phyloP scores from a whole-genome alignment of 2,888 invertebrate genomes.

The Drosophila greeni region DNA sequence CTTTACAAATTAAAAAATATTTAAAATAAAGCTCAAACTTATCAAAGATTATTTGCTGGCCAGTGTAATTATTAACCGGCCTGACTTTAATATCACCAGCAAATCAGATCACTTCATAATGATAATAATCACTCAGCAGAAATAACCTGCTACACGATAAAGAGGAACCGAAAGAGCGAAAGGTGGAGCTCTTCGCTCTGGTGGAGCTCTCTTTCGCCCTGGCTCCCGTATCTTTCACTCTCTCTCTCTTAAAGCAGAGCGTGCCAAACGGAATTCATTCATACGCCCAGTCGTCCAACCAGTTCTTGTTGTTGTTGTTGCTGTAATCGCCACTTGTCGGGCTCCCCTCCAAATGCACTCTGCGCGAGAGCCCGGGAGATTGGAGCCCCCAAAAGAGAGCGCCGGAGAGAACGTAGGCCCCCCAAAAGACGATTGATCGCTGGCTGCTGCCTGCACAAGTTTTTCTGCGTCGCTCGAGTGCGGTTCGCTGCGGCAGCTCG shows the following conservation, averaged over 20 bases:
- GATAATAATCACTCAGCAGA: slow-evolving; percentile 43
- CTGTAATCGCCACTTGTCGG: slow-evolving; percentile 33
- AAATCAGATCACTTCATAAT: slow-evolving; percentile 46
- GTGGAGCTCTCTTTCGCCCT: slow-evolving; percentile 4
- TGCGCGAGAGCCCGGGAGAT: slow-evolving; percentile 5
- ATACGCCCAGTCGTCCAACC: slow-evolving; percentile 43
- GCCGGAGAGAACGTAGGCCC: slow-evolving; percentile 34
- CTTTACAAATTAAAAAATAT: background rate
- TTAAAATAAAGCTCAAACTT: background rate
- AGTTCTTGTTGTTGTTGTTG: slow-evolving; percentile 25
- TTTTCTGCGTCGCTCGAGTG: slow-evolving; percentile 67
- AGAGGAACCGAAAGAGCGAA: slow-evolving; percentile 14
- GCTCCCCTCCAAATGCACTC: slow-evolving; percentile 20
- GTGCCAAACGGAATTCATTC: slow-evolving; percentile 60
- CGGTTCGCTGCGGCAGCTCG: slow-evolving; percentile 56
- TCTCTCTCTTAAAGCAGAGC: slow-evolving; percentile 42
- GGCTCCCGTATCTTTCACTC: slow-evolving; percentile 8
- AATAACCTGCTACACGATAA: slow-evolving; percentile 34
- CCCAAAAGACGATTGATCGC: slow-evolving; percentile 22
- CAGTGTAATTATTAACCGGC: slow-evolving; percentile 38
- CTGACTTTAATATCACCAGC: slow-evolving; percentile 40
- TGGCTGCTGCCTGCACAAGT: slow-evolving; percentile 52
- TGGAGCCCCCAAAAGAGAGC: slow-evolving; percentile 4
- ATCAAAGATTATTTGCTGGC: background rate
- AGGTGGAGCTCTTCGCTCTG: background rate